phyloP scores from a whole-genome alignment of 1,140 invertebrate species.

The Macrotrachela quadricornifera region DNA sequence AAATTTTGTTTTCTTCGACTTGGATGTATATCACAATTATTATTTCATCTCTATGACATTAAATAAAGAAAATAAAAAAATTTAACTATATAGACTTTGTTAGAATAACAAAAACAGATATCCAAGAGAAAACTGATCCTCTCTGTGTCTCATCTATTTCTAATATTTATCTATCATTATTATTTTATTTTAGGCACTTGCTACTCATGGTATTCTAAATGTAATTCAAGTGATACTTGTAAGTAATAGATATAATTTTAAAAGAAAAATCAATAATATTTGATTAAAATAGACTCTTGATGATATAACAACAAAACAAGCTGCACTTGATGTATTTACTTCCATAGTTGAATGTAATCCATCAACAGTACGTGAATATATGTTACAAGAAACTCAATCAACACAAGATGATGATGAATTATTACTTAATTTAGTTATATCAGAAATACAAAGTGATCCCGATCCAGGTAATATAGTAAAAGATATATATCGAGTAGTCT shows the following conservation, averaged over 20 bases:
- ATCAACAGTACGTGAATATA: conserved; percentile 85
- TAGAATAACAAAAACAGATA: no score
- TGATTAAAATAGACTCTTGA: conserved; percentile 39
- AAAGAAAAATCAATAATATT: background rate
- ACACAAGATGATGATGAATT: background rate
- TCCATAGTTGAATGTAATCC: conserved; percentile 96
- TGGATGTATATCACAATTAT: no score
- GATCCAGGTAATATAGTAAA: no score
- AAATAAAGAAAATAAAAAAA: background rate
- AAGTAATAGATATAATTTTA: conserved; percentile 7
- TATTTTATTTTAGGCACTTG: conserved; percentile 45
- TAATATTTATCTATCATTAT: conserved; percentile 5
- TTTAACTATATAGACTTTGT: background rate
- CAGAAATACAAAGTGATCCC: conserved; percentile 35
- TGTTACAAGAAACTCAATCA: conserved; percentile 59
- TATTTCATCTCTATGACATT: no score
- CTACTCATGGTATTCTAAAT: conserved; percentile 69
- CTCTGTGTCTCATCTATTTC: background rate
- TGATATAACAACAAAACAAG: conserved; percentile 67
- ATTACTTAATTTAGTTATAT: background rate
- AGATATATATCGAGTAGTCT: no score
- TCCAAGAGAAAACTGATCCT: no score
- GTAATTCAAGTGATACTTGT: conserved; percentile 79
- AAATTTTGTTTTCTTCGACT: no score
- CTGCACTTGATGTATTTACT: conserved; percentile 71